These are phyloP conservation scores for Brachionus calyciflorus DNA, from an alignment of 1,140 invertebrate genomes.

Conservation along the genomic window DNA sequence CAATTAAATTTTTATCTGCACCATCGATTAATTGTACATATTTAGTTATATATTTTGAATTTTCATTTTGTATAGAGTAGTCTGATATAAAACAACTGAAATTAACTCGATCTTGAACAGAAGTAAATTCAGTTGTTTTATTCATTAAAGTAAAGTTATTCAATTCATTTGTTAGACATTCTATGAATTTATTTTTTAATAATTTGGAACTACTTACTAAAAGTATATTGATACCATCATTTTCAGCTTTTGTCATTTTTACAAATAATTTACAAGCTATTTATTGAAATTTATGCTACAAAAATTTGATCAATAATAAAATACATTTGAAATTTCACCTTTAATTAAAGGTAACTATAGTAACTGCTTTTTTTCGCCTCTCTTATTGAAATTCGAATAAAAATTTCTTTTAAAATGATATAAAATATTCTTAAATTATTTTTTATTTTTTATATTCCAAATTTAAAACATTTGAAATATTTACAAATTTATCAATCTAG, in stretches of 20 bases:
- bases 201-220: constrained; percentile 37
- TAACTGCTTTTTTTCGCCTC: too few species aligned
- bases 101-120: not conserved
- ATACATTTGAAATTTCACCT: not conserved
- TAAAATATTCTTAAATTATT: too few species aligned
- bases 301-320: too few species aligned
- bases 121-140: not conserved
- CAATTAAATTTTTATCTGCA: constrained; percentile 2
- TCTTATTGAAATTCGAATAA: too few species aligned
- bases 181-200: constrained; percentile 41
- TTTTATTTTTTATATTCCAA: too few species aligned
- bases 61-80: not conserved
- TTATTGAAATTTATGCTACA: not conserved
- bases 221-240: constrained; percentile 16
- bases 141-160: constrained; percentile 45
- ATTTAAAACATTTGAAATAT: too few species aligned
- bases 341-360: too few species aligned
- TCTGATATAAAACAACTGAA: constrained; percentile 36
- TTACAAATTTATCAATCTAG: too few species aligned
- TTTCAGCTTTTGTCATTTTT: not conserved
- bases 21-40: constrained; percentile 41
- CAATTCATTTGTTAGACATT: constrained; percentile 23
- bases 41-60: constrained; percentile 10
- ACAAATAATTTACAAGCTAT: not conserved
- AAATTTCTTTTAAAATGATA: too few species aligned